A percentile compares a stretch with the other conserved stretches of the same genome.
Conservation (phyloP, 2,113 vertebrate species). For the Etheostoma spectabile region DNA sequence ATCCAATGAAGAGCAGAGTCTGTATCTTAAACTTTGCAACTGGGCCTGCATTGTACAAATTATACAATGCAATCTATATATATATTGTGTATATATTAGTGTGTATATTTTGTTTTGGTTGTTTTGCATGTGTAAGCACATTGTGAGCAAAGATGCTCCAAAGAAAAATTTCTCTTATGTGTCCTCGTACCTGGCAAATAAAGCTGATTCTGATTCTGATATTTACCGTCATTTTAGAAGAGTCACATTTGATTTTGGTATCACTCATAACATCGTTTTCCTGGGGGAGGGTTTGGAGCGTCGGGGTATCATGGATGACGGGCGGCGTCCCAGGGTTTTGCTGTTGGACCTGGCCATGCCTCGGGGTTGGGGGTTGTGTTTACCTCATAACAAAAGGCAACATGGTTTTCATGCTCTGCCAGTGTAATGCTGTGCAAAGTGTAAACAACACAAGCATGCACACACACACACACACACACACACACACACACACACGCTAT, state of each 20-base stretch:
- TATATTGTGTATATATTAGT: no score
- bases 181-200: no score
- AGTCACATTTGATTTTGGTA: neutral
- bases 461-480: conserved; percentile 20
- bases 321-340: conserved; percentile 27
- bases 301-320: conserved; percentile 53
- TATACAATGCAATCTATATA: neutral
- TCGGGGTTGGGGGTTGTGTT: conserved; percentile 67
- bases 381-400: conserved; percentile 74
- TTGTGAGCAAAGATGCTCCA: no score
- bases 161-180: no score
- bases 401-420: conserved; percentile 62
- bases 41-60: neutral
- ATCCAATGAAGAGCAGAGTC: neutral
- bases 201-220: no score
- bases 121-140: no score
- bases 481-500: no score
- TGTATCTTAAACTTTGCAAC: neutral
- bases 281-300: neutral
- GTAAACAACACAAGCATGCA: conserved; percentile 57
- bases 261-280: neutral
- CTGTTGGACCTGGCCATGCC: conserved; percentile 61
- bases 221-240: neutral
- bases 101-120: no score
- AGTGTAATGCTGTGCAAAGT: conserved; percentile 67